A percentile compares a stretch with the other conserved stretches of the same genome.
Evolutionary conservation across 2,113 vertebrate genomes (phyloP).

Genomic region (Apteryx mantelli): DNA sequence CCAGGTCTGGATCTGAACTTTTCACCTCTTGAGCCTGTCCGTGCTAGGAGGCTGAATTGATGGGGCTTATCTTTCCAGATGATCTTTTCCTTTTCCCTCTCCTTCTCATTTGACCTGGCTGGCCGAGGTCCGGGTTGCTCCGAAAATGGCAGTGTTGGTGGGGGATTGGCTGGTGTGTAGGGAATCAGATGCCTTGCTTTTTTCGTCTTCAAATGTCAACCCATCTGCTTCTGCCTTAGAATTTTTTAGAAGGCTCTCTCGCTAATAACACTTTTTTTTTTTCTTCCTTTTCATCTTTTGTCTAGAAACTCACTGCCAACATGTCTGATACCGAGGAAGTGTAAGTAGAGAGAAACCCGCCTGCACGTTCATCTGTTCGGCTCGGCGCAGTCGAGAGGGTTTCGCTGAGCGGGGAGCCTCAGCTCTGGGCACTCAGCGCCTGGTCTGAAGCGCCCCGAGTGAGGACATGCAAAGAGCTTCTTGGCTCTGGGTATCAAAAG

Average conservation of each 20-base stretch:
- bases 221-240: not conserved
- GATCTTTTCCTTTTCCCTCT: not conserved
- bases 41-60: not conserved
- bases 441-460: fast-evolving
- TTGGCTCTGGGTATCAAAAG: not conserved
- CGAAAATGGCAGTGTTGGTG: not conserved
- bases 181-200: not conserved
- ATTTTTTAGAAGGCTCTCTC: not conserved
- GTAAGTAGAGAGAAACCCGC: constrained; percentile 79
- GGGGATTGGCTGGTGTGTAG: not conserved
- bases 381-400: not conserved
- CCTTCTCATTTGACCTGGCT: not conserved
- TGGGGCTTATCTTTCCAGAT: not conserved
- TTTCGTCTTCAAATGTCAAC: not conserved
- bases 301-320: constrained; percentile 77
- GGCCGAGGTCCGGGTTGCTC: not conserved
- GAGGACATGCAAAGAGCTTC: not conserved
- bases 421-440: not conserved
- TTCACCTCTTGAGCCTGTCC: no score
- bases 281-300: not conserved
- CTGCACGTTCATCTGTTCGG: not conserved
- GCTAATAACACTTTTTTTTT: not conserved
- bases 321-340: constrained; percentile 94
- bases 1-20: not conserved
- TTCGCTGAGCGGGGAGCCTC: fast-evolving